Conservation (phyloP, 2,888 invertebrate genomes). For the Athrips mouffetella region DNA sequence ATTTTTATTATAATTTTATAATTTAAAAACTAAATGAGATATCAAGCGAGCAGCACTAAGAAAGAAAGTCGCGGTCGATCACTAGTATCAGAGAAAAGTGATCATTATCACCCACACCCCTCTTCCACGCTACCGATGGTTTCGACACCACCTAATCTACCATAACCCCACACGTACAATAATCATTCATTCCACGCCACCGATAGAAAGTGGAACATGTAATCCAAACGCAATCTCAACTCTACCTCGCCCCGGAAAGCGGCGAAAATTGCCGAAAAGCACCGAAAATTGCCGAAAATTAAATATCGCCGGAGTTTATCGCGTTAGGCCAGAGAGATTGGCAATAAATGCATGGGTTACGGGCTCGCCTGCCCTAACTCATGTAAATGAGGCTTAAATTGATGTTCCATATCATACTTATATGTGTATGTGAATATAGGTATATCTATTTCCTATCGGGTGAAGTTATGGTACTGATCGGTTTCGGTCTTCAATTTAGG, state of each 20-base stretch:
- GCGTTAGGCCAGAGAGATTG: conserved; percentile 74
- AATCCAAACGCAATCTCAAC: conserved; percentile 5
- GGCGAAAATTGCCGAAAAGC: conserved; percentile 47
- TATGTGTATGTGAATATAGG: no score
- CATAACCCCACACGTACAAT: neutral
- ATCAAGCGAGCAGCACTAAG: no score
- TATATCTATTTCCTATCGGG: no score
- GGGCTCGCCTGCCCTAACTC: conserved; percentile 37
- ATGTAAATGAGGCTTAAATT: conserved; percentile 54
- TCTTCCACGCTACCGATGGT: neutral
- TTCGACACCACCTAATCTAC: neutral
- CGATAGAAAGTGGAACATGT: conserved; percentile 2
- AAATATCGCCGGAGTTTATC: conserved; percentile 66
- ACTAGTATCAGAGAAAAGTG: no score
- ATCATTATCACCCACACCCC: neutral
- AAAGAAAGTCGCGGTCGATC: no score
- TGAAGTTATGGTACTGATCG: neutral
- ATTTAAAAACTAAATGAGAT: no score
- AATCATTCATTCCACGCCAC: neutral
- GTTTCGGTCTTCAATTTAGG: neutral
- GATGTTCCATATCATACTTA: conserved; percentile 35
- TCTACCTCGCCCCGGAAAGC: conserved; percentile 20
- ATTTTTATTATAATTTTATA: no score
- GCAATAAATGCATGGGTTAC: conserved; percentile 49
- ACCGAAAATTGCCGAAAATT: conserved; percentile 52